Evolutionary conservation across 2,888 invertebrate genomes (phyloP).

Genomic region (Mystacides longicornis): DNA sequence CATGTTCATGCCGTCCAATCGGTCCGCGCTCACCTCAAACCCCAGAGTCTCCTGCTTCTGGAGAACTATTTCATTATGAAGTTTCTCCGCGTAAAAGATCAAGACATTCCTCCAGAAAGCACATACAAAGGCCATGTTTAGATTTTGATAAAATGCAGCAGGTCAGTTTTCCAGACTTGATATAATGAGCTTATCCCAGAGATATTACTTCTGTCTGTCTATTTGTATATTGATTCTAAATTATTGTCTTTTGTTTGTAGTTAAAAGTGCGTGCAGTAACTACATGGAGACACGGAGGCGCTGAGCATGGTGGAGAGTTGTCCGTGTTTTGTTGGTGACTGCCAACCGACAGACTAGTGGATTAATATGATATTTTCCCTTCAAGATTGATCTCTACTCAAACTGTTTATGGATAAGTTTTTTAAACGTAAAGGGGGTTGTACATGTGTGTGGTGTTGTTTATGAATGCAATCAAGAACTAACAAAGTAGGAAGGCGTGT

Average conservation of each 20-base stretch:
- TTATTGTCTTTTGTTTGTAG: conserved; percentile 36
- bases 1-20: conserved; percentile 25
- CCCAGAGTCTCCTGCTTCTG: conserved; percentile 35
- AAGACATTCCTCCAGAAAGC: conserved; percentile 50
- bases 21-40: conserved; percentile 34
- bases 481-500: too few relatives aligned
- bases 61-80: conserved; percentile 46
- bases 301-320: conserved; percentile 64
- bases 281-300: conserved; percentile 61
- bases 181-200: background rate
- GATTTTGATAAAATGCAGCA: conserved; percentile 97
- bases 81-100: conserved; percentile 53
- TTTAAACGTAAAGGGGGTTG: too few relatives aligned
- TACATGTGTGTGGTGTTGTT: too few relatives aligned
- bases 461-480: too few relatives aligned
- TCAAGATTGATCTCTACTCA: too few relatives aligned
- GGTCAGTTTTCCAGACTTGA: conserved; percentile 46
- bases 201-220: background rate
- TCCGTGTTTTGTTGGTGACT: conserved; percentile 77
- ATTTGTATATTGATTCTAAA: background rate
- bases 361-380: too few relatives aligned
- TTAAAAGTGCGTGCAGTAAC: conserved; percentile 69
- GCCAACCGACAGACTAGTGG: too few relatives aligned
- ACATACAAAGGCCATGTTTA: conserved; percentile 79
- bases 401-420: too few relatives aligned